Conservation (phyloP, 2,797 vertebrate genomes). For the Vireo griseus region DNA sequence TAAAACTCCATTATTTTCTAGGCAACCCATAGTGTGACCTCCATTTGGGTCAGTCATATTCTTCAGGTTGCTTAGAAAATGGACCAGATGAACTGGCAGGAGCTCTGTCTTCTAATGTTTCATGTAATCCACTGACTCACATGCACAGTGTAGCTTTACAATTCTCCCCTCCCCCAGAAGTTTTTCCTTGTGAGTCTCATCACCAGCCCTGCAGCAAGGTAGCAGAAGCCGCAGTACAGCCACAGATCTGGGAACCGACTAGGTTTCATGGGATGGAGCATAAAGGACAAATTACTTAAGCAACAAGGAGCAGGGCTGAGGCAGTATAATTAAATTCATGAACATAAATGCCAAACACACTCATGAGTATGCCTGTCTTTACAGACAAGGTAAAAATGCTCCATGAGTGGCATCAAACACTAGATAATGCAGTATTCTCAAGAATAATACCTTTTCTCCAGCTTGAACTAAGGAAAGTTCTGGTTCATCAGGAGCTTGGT, state of each 20-base stretch:
- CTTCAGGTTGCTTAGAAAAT: neutral
- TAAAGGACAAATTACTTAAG: neutral
- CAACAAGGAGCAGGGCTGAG: neutral
- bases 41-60: neutral
- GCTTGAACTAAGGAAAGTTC: neutral
- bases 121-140: neutral
- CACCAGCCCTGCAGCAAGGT: neutral
- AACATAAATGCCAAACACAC: neutral
- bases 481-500: neutral
- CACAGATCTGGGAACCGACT: neutral
- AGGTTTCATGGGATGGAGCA: neutral
- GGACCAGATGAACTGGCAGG: neutral
- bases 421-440: neutral
- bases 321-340: neutral
- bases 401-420: neutral
- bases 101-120: neutral
- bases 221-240: neutral
- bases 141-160: neutral
- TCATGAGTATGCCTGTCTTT: neutral
- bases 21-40: neutral
- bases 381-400: neutral
- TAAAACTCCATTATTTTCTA: neutral
- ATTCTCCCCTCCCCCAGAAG: neutral
- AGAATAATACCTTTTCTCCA: neutral
- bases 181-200: neutral